Base-by-base conservation (phyloP, 37 sponge, comb jelly and placozoan species). In the Hormiphora californensis region DNA sequence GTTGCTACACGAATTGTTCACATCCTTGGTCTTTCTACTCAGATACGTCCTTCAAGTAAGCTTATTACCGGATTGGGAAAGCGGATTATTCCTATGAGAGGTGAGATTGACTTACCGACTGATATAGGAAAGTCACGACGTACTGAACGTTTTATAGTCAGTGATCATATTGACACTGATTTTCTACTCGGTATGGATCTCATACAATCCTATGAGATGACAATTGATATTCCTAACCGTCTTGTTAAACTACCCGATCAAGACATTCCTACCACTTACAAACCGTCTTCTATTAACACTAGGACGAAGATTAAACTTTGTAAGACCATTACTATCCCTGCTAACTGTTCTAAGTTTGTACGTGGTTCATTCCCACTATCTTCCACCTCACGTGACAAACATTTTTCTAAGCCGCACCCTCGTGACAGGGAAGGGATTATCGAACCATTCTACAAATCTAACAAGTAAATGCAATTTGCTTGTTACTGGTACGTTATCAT, bases 161-260 rank as follows among this genome's bases (percentile, higher is more conserved):
- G 36, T 73, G 81, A 73, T 73, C 40, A 73, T 28, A 39, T 73
- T 32, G 81, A 73, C 38, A 27, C 11, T 28, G 81, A 73, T n/a
- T 40, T 73, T 40, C 44, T 73, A 22, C 40, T 73, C 46, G 81
- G 81, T 15, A 73, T 73, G 81, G 81, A 73, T 33, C 46, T 73
- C 43, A 73, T 73, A 19, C 40, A 73, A 28, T 19, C 40, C 19
- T 41, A 36, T 40, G 28, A 41, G 8, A 73, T 73, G 46, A 27
- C 46, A 23, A 73, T 73, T 17, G 23, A 73, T 36, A 28, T 73
- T 22, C 32, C 32, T 22, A 2, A 73, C n/a, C n/a, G n/a, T n/a
- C n/a, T n/a, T n/a, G n/a, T n/a, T n/a, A n/a, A n/a, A n/a, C n/a
- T n/a, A n/a, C n/a, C n/a, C n/a, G n/a, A n/a, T n/a, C n/a, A n/a